Evolutionary conservation across 2,797 vertebrate species (phyloP), one percentile per base, ranked within the genome.

Genomic region (Stomatorhinus walkeri): DNA sequence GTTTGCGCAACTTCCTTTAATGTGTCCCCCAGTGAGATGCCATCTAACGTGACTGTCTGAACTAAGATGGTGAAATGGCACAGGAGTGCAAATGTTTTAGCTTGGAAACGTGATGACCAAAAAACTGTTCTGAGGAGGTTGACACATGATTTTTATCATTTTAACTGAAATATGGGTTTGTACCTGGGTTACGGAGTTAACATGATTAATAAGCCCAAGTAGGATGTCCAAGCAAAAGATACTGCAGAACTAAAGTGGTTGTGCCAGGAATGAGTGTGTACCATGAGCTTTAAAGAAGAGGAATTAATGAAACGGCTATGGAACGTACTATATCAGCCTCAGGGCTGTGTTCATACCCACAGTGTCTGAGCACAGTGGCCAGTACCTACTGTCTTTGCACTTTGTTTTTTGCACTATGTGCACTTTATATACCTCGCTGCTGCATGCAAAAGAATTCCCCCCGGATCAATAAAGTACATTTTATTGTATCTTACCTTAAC

Each of bases 1-100:
- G 56, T 87, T 87, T 87, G 61, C 54, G 56, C 86, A 48, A 64
- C 86, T 87, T 87, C 40, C 86, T 87, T 87, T 43, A 64, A 61
- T 52, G 32, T 61, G 86, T 64, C 86, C 56, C n/a, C 40, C 56
- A 61, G 40, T 87, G 54, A 87, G 56, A 64, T 28, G 86, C 56
- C 40, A n/a, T 87, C 36, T 48, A 32, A 64, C 3, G 16, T 87
- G 54, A 28, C 86, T n/a, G 14, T 22, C 59, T 56, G 49, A 36
- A 86, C 49, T 40, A 10, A n/a, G 32, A 52, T 36, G 52, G 3
- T 59, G 52, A 87, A 56, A 22, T 10, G 32, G 28, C 40, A 43
- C 40, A 24, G 19, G 81, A 24, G 46, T 84, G 43, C 43, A 84
- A 24, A 51, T 24, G 40, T 84, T 84, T 84, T 10, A 49, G n/a